Percentiles rank a stretch among this genome's conserved stretches.
Evolutionary conservation across 2,888 invertebrate genomes (phyloP).

Genomic region (Vesta saturnalis): DNA sequence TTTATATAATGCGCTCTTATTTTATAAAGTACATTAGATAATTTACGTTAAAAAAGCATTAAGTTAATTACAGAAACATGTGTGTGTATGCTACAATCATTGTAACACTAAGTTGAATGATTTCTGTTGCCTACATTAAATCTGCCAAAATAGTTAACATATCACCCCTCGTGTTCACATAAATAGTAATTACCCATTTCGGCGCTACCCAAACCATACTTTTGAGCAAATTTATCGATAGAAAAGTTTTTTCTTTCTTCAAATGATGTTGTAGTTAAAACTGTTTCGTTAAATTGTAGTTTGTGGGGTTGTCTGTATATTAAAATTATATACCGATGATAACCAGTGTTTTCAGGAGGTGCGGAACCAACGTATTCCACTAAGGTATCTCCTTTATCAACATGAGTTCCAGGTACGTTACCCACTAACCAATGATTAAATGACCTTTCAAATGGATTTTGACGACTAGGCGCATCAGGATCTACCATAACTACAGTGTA

Average conservation of each 20-base stretch:
- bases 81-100: no score
- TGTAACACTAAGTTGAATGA: no score
- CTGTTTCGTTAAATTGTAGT: slow-evolving; percentile 52
- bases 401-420: slow-evolving; percentile 74
- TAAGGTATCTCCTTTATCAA: slow-evolving; percentile 71
- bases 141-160: no score
- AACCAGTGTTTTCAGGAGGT: slow-evolving; percentile 77
- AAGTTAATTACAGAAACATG: no score
- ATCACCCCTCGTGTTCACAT: no score
- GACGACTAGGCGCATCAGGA: slow-evolving; percentile 77
- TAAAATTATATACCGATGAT: slow-evolving; percentile 78
- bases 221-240: slow-evolving; percentile 65
- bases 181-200: slow-evolving; percentile 71
- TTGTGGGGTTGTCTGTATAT: slow-evolving; percentile 74
- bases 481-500: slow-evolving; percentile 76
- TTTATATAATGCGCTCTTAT: no score
- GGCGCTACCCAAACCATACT: slow-evolving; percentile 68
- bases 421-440: slow-evolving; percentile 83
- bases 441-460: slow-evolving; percentile 71
- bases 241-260: slow-evolving; percentile 64
- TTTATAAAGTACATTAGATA: no score
- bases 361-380: slow-evolving; percentile 74
- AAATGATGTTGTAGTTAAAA: slow-evolving; percentile 30
- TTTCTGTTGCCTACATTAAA: no score
- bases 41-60: no score